Conservation (phyloP, 2,888 invertebrate species). For the Mythimna loreyi region DNA sequence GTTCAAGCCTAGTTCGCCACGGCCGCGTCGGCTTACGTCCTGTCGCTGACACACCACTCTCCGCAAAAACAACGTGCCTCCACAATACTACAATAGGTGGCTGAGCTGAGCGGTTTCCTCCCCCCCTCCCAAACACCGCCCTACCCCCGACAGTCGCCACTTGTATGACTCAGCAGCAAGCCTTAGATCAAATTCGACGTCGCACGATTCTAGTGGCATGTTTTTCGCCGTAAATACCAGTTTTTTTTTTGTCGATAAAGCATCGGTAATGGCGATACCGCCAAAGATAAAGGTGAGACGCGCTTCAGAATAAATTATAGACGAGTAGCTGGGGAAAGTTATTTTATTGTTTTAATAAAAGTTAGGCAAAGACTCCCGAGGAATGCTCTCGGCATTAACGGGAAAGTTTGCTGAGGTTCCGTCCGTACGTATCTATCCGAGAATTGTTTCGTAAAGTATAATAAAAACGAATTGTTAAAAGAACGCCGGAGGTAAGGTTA, state of each 20-base stretch:
- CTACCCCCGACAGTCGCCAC: slow-evolving; percentile 73
- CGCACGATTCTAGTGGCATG: slow-evolving; percentile 82
- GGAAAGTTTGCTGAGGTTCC: slow-evolving; percentile 68
- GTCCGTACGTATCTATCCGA: slow-evolving; percentile 65
- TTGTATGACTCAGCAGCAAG: slow-evolving; percentile 86
- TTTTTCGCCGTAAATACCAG: slow-evolving; percentile 81
- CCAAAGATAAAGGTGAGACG: slow-evolving; percentile 78
- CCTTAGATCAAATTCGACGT: slow-evolving; percentile 87
- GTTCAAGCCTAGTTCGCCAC: slow-evolving; percentile 74
- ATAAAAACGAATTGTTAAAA: slow-evolving; percentile 59
- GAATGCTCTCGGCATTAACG: slow-evolving; percentile 60
- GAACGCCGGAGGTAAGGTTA: slow-evolving; percentile 26
- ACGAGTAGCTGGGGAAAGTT: slow-evolving; percentile 65
- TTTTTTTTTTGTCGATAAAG: slow-evolving; percentile 80
- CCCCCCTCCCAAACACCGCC: slow-evolving; percentile 65
- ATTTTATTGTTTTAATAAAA: slow-evolving; percentile 78
- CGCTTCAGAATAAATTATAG: slow-evolving; percentile 71
- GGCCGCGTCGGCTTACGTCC: slow-evolving; percentile 74
- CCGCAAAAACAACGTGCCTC: slow-evolving; percentile 87
- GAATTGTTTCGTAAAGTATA: slow-evolving; percentile 66
- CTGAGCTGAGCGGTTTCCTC: slow-evolving; percentile 82
- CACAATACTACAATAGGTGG: slow-evolving; percentile 87
- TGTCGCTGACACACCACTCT: slow-evolving; percentile 85
- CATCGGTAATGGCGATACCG: slow-evolving; percentile 79
- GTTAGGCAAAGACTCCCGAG: slow-evolving; percentile 64